Base-by-base conservation (phyloP, 2,113 vertebrate species). In the Lepus americanus region DNA sequence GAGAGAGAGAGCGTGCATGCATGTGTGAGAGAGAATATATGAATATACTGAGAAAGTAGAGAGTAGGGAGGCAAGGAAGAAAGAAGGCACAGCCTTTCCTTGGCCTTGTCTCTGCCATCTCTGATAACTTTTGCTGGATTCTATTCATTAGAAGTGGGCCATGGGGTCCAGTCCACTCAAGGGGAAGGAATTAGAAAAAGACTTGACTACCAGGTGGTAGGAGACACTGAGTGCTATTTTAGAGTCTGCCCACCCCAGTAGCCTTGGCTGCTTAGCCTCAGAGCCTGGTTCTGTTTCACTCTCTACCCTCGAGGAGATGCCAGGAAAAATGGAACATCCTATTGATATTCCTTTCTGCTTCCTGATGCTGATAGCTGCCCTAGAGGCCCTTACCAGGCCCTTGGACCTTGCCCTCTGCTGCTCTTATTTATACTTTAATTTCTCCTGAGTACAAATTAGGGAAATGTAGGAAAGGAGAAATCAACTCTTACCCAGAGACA, bases 381-480 rank as follows among this genome's bases (percentile, higher is more conserved):
- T 20, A 0, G 29, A 74, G 77, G 5, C 36, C 53, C n/a, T 73
- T 76, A 17, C 76, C 29, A 64, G 70, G 3, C 7, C 14, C 2
- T 33, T 25, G 9, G 83, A 29, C 14, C 49, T 80, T 27, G 31
- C 25, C n/a, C 17, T 23, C 19, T 64, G 3, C 19, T 61, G 13
- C 23, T 33, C 5, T 70, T 73, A 39, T 17, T 31, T 83, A 74
- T 80, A 19, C 27, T 61, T 70, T 76, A 20, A 27, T 23, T 88
- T 77, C 84, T 95, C 70, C 67, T 88, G 61, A 88, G n/a, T 76
- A n/a, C 66, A 23, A 61, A n/a, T 81, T 85, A 44, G 25, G 44
- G 36, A 92, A 88, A 66, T 39, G 22, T 7, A 70, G 29, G 63
- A 89, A 79, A 87, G n/a, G 7, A 33, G 36, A 88, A 12, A 67